phyloP scores from a whole-genome alignment of 2,888 invertebrate species.

The Sinohyriopsis cumingii region DNA sequence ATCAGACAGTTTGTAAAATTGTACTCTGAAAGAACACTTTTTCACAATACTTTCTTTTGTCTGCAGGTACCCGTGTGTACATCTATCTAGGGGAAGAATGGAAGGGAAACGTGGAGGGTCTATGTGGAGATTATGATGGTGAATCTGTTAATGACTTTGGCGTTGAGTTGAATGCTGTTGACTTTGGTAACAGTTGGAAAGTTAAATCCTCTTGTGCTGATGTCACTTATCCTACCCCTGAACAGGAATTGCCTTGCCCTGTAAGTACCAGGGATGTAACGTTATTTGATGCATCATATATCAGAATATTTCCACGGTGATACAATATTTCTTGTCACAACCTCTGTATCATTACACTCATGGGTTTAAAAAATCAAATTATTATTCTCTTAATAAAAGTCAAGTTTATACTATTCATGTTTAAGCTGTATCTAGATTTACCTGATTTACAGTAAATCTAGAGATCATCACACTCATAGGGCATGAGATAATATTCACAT shows the following conservation, averaged over 20 bases:
- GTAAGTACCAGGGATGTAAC: constrained; percentile 18
- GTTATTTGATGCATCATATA: no score
- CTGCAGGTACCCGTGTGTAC: constrained; percentile 27
- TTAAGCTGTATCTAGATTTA: no score
- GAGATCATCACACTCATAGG: no score
- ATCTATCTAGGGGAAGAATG: constrained; percentile 24
- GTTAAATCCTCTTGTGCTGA: constrained; percentile 32
- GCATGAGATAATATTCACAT: no score
- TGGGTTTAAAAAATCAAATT: no score
- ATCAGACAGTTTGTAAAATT: background rate
- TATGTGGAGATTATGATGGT: constrained; percentile 39
- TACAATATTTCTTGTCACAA: no score
- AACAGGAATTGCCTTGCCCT: constrained; percentile 30
- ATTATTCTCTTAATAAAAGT: no score
- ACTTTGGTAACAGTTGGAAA: constrained; percentile 42
- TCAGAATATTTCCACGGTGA: no score
- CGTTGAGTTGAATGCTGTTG: constrained; percentile 10
- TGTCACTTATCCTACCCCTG: constrained; percentile 17
- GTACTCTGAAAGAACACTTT: background rate
- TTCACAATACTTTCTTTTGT: background rate
- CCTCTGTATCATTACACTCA: no score
- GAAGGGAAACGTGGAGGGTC: constrained; percentile 26
- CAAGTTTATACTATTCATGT: no score
- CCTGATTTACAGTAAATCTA: no score
- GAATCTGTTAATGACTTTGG: constrained; percentile 22